phyloP scores from a whole-genome alignment of 2,797 vertebrate genomes.

The Eremophila alpestris region DNA sequence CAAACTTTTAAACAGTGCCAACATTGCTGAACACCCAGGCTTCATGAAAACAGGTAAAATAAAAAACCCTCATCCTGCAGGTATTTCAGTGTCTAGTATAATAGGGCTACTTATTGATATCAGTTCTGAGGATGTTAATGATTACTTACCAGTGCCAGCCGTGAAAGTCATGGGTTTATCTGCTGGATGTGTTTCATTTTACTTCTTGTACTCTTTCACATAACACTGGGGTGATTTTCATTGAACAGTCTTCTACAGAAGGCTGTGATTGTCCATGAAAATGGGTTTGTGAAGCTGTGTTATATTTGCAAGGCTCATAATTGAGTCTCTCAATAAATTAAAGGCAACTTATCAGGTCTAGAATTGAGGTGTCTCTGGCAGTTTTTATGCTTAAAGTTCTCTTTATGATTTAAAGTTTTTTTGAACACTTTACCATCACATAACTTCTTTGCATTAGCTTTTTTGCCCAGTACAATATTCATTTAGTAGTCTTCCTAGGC shows the following conservation, averaged over 20 bases:
- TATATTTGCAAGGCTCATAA: not conserved
- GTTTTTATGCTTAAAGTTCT: not conserved
- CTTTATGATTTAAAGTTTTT: not conserved
- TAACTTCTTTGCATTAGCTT: not conserved
- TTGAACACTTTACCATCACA: accelerated
- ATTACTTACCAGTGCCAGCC: not conserved
- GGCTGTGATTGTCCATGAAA: not conserved
- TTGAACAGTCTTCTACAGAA: not conserved
- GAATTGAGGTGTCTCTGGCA: not conserved
- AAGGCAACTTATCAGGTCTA: not conserved
- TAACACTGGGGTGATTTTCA: not conserved
- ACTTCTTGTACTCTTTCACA: not conserved
- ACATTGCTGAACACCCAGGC: constrained; percentile 95
- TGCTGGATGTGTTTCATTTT: not conserved
- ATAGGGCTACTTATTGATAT: not conserved
- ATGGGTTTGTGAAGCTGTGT: not conserved
- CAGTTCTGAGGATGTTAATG: not conserved
- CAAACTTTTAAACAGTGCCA: constrained; percentile 95
- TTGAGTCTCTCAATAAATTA: not conserved
- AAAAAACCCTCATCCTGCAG: not conserved
- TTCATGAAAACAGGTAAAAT: constrained; percentile 94
- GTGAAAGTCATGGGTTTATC: not conserved
- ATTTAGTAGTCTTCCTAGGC: not conserved
- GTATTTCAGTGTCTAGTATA: not conserved
- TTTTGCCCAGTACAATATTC: not conserved